Evolutionary conservation across 1,140 invertebrate genomes (phyloP), one percentile per base, ranked within the genome.

Genomic region (Thaumatotibia leucotreta): DNA sequence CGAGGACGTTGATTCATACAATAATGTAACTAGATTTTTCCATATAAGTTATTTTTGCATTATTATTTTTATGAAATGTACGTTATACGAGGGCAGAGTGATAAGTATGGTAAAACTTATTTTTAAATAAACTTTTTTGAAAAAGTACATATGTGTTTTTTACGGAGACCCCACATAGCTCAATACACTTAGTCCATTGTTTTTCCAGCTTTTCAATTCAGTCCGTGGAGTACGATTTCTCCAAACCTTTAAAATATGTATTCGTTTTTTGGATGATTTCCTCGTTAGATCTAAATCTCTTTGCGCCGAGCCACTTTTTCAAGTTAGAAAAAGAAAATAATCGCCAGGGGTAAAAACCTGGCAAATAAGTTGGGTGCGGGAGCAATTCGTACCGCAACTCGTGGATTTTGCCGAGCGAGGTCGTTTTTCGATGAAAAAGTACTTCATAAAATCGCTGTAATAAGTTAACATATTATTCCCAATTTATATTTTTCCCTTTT

Each of bases 391-490:
- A 50, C 5, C 22, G 14, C n/a, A 3, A 3, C n/a, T 50, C 45
- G 22, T 50, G 14, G 5, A 50, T 50, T 50, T 50, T 50, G 14
- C 14, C 22, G n/a, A 20, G n/a, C 14, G 6, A 5, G 49, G 14
- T 50, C 14, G 49, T 50, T 20, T 50, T 50, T 50, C 4, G 9
- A 24, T 17, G 5, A 61, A 24, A 24, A n/a, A n/a, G n/a, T n/a
- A 22, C 54, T 11, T 33, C 58, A 33, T 69, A 22, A 22, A 65
- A 65, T 35, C 63, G 11, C 24, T 65, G 31, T 35, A 71, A 65
- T 65, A 71, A 70, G 11, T 69, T 58, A 11, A 62, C 67, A 69
- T 71, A 70, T 39, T 71, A 71, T 39, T 69, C 69, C 6, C 69
- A 31, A 29, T 50, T 70, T 10, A 70, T 71, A 11, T 35, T 71